phyloP scores from a whole-genome alignment of 2,113 vertebrate genomes.

The Calypte anna region DNA sequence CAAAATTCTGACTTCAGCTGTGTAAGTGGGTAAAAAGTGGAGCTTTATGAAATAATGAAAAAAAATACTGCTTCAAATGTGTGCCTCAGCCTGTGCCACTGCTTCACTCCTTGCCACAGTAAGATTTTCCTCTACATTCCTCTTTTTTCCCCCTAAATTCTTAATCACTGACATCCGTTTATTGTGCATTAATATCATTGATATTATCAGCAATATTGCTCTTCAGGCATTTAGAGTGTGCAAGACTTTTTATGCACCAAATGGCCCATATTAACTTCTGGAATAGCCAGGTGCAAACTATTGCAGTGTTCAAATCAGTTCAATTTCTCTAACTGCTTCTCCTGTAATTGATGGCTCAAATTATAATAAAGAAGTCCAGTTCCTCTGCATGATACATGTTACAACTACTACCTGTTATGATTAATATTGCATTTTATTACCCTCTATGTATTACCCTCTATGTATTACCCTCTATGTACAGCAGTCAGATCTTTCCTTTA shows the following conservation, averaged over 20 bases:
- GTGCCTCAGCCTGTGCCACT: not conserved
- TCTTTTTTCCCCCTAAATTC: not conserved
- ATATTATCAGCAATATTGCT: conserved; percentile 56
- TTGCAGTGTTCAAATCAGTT: conserved; percentile 57
- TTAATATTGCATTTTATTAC: conserved; percentile 18
- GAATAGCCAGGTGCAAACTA: conserved; percentile 59
- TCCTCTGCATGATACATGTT: conserved; percentile 59
- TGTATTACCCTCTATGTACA: conserved; percentile 35
- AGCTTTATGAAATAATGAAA: conserved; percentile 33
- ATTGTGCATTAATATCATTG: conserved; percentile 21
- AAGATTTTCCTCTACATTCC: not conserved
- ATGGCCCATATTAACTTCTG: conserved; percentile 61
- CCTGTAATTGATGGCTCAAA: conserved; percentile 55
- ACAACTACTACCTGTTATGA: conserved; percentile 52
- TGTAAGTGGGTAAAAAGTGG: conserved; percentile 16
- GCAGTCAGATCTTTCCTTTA: not conserved
- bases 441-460: conserved; percentile 9
- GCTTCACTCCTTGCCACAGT: not conserved
- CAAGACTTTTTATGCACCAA: conserved; percentile 57
- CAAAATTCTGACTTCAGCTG: conserved; percentile 19
- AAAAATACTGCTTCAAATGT: conserved; percentile 16
- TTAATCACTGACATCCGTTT: conserved; percentile 15
- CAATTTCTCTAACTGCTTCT: conserved; percentile 60
- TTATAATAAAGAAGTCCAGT: conserved; percentile 54
- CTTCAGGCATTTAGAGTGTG: conserved; percentile 17